A percentile compares a stretch with the other conserved stretches of the same genome.
Conservation (phyloP, 2,888 invertebrate species). For the Heliconius ismenius region DNA sequence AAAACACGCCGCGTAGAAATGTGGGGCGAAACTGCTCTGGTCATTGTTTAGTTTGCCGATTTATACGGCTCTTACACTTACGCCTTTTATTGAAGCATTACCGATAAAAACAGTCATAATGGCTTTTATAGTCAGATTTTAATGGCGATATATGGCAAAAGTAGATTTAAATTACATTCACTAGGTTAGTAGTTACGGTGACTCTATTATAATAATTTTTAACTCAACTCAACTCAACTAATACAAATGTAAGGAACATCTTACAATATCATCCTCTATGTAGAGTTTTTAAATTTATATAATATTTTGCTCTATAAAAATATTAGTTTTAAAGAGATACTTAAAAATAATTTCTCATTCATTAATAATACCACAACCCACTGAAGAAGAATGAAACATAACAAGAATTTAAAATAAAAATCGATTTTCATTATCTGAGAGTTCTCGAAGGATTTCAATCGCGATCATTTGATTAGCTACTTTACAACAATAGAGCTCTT, state of each 20-base stretch:
- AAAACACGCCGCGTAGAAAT: constrained; percentile 77
- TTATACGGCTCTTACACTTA: constrained; percentile 82
- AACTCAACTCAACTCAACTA: neutral
- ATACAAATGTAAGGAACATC: neutral
- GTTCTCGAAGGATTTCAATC: constrained; percentile 65
- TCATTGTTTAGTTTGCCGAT: constrained; percentile 82
- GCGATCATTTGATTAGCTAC: constrained; percentile 75
- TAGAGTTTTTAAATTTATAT: neutral
- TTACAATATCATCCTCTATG: neutral
- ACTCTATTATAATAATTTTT: neutral
- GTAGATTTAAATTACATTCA: constrained; percentile 64
- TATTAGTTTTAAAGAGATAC: too few relatives aligned
- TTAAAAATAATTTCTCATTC: neutral
- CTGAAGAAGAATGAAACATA: neutral
- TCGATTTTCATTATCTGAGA: constrained; percentile 37
- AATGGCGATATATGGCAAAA: constrained; percentile 69
- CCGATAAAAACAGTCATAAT: constrained; percentile 79
- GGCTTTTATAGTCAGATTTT: constrained; percentile 76
- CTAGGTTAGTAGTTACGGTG: constrained; percentile 49
- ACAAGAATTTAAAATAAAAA: constrained; percentile 26
- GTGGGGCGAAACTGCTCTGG: constrained; percentile 76
- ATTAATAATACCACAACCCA: neutral
- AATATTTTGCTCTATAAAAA: neutral
- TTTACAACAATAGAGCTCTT: constrained; percentile 69
- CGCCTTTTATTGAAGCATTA: constrained; percentile 81